Evolutionary conservation across 2,888 invertebrate genomes (phyloP), one percentile per base, ranked within the genome.

Genomic region (Apotomis turbidana): DNA sequence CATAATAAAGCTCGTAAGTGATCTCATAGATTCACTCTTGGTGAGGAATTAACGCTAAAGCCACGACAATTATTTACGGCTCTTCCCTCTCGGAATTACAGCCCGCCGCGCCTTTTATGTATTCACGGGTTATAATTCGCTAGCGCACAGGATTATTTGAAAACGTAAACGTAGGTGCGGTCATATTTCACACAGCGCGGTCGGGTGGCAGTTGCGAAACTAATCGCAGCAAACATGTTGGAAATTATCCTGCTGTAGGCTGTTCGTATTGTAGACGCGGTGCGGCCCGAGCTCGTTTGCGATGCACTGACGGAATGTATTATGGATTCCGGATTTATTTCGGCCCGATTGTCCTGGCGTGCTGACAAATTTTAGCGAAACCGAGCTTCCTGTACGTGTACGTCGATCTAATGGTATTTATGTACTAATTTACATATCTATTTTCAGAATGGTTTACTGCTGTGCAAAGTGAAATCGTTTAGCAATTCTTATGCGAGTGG

Each of bases 51-150:
- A 89, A 85, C 83, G 81, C 80, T 78, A 85, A 89, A 88, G 85
- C 85, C 84, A 82, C 84, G 85, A 87, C 88, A 88, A 89, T 90
- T 90, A 90, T 90, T 90, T 89, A 90, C 84, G 86, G 86, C 85
- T 81, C 84, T 86, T 85, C 85, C 84, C 81, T 85, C 79, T 83
- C 82, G 83, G 84, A 87, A 87, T 90, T 89, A 88, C 85, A 82
- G 83, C 81, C 77, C 77, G 79, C 79, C 80, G 82, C 81, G 83
- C 82, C 86, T 87, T 89, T 90, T 89, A 87, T 88, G 87, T 89
- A 90, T 89, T 89, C 88, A 85, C 85, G 85, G 87, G 86, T 88
- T 88, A 90, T 90, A 89, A 90, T 90, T 88, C 85, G 81, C 75
- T 74, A 82, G 85, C 79, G 79, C 81, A 80, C 84, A 83, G 87